Percentiles rank a stretch among this genome's conserved stretches.
Evolutionary conservation across 2,113 vertebrate species (phyloP).

Genomic region (Brachyhypopomus gauderio): DNA sequence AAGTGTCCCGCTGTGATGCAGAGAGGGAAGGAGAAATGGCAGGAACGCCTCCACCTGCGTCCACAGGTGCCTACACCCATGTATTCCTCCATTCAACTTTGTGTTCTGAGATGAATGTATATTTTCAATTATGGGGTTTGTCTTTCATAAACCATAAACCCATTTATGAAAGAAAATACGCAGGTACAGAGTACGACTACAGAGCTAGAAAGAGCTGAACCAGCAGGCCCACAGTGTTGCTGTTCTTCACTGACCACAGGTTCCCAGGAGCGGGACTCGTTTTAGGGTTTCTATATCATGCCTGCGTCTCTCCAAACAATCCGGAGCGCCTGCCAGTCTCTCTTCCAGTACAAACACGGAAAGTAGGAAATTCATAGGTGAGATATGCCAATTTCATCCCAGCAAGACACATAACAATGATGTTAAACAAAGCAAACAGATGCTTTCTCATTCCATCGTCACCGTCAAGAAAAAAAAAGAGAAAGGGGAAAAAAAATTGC

Average conservation of each 20-base stretch:
- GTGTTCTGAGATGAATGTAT: background rate
- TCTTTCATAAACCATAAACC: too few relatives aligned
- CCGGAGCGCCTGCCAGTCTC: slow-evolving; percentile 20
- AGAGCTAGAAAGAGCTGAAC: background rate
- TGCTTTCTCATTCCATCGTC: slow-evolving; percentile 67
- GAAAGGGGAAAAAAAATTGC: slow-evolving; percentile 52
- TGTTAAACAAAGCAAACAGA: slow-evolving; percentile 77
- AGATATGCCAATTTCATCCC: slow-evolving; percentile 72
- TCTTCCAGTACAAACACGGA: slow-evolving; percentile 64
- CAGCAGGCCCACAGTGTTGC: background rate
- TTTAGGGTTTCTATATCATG: slow-evolving; percentile 45
- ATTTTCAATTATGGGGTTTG: background rate
- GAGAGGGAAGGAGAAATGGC: slow-evolving; percentile 56
- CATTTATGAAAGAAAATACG: too few relatives aligned
- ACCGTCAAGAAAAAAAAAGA: background rate
- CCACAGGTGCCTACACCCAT: slow-evolving; percentile 59
- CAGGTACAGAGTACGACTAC: background rate
- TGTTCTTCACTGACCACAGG: background rate
- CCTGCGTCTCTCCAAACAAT: slow-evolving; percentile 47
- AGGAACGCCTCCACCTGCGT: slow-evolving; percentile 47
- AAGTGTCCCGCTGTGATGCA: slow-evolving; percentile 72
- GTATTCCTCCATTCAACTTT: slow-evolving; percentile 42
- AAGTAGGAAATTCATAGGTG: slow-evolving; percentile 66
- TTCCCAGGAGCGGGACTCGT: background rate
- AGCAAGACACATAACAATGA: slow-evolving; percentile 70